Conservation (phyloP, 92 coral and sea anemone genomes). For the Siderastrea siderea region DNA sequence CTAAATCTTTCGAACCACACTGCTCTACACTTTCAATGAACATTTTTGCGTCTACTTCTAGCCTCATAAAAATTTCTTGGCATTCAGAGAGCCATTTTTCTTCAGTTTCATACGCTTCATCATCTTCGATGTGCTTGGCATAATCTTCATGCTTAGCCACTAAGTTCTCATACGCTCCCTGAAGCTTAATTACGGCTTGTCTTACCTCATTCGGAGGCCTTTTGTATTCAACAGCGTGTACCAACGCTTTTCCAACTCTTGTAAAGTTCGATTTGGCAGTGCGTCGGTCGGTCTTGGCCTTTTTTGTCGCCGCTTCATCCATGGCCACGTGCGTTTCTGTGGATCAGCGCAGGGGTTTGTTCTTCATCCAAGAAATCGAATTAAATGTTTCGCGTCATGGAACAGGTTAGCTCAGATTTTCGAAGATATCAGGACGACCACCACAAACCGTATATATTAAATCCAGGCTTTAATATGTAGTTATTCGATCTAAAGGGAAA, state of each 20-base stretch:
- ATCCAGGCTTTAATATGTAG: no score
- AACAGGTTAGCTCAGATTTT: no score
- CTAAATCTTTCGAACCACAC: background rate
- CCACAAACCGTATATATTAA: no score
- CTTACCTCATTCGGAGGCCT: constrained; percentile 39
- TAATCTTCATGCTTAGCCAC: constrained; percentile 55
- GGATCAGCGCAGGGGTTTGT: no score
- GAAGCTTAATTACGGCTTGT: constrained; percentile 39
- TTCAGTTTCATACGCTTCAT: constrained; percentile 27
- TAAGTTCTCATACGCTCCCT: constrained; percentile 44
- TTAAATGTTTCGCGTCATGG: no score
- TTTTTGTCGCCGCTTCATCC: background rate
- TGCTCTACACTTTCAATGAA: constrained; percentile 4
- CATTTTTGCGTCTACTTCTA: constrained; percentile 31
- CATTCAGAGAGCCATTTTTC: constrained; percentile 52
- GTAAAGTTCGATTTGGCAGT: constrained; percentile 45
- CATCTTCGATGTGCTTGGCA: constrained; percentile 33
- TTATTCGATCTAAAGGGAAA: no score
- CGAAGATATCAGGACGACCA: no score
- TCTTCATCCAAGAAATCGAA: no score
- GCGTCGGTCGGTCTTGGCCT: constrained; percentile 47
- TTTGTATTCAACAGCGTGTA: constrained; percentile 2
- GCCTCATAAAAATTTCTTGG: constrained; percentile 35
- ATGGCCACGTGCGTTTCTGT: no score
- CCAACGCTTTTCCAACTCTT: constrained; percentile 33